Percentiles rank a stretch among this genome's conserved stretches.
Evolutionary conservation across 2,797 vertebrate species (phyloP).

Genomic region (Ctenochaetus hawaiiensis): DNA sequence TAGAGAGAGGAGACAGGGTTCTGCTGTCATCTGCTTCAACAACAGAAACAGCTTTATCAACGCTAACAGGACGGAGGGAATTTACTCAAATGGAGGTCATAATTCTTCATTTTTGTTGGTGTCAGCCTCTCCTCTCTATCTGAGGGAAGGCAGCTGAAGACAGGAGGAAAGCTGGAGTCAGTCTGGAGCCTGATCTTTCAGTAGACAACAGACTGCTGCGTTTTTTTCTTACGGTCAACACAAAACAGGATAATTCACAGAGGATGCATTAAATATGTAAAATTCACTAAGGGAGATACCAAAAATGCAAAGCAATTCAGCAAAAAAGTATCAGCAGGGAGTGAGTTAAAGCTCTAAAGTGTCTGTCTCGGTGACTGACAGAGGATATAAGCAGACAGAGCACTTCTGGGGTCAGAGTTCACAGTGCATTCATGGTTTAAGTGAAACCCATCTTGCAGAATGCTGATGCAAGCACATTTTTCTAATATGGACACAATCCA

Average conservation of each 20-base stretch:
- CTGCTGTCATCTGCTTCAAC: constrained; percentile 82
- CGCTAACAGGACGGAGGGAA: constrained; percentile 68
- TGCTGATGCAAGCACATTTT: constrained; percentile 81
- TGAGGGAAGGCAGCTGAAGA: constrained; percentile 61
- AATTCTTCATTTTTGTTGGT: constrained; percentile 79
- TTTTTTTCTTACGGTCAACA: constrained; percentile 38
- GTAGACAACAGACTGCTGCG: constrained; percentile 47
- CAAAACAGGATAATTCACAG: constrained; percentile 26
- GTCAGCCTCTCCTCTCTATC: constrained; percentile 63
- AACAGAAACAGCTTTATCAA: constrained; percentile 86
- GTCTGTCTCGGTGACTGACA: constrained; percentile 45
- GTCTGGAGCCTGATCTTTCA: constrained; percentile 55
- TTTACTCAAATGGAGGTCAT: constrained; percentile 76
- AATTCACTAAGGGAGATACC: constrained; percentile 51
- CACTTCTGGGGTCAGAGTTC: constrained; percentile 72
- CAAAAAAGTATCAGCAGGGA: constrained; percentile 62
- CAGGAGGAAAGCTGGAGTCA: constrained; percentile 47
- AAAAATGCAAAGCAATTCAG: constrained; percentile 74
- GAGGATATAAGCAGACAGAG: constrained; percentile 69
- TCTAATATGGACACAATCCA: constrained; percentile 80
- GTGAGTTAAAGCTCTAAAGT: constrained; percentile 58
- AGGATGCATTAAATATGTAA: constrained; percentile 56
- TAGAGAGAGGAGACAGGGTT: constrained; percentile 80
- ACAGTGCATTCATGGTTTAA: constrained; percentile 61
- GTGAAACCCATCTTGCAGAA: constrained; percentile 75